A percentile compares a stretch with the other conserved stretches of the same genome.
phyloP scores from a whole-genome alignment of 2,113 vertebrate genomes.

The Chascanopsetta lugubris region DNA sequence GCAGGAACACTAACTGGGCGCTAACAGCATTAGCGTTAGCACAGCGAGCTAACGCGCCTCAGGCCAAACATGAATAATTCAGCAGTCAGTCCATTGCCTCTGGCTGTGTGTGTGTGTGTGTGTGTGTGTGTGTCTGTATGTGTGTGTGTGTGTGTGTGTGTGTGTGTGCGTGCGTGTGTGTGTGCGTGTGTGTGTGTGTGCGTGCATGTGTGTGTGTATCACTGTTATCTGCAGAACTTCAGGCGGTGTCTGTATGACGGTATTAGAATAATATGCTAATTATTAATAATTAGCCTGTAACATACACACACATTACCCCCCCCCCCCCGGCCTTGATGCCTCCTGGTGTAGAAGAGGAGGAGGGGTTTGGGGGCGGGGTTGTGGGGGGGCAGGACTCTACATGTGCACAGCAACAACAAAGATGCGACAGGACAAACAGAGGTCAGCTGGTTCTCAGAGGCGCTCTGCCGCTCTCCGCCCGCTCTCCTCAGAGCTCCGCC shows the following conservation, averaged over 20 bases:
- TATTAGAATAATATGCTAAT: constrained; percentile 85
- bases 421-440: too few species aligned
- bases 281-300: constrained; percentile 68
- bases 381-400: neutral
- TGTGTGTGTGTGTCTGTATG: constrained; percentile 78
- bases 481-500: too few species aligned
- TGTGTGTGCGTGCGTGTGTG: constrained; percentile 75
- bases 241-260: constrained; percentile 75
- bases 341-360: constrained; percentile 1
- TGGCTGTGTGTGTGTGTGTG: constrained; percentile 75
- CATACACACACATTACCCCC: constrained; percentile 43
- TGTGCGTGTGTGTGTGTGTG: constrained; percentile 76
- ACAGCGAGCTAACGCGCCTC: constrained; percentile 90
- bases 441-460: too few species aligned
- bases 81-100: constrained; percentile 51
- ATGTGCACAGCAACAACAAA: too few species aligned
- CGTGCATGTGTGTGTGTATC: constrained; percentile 69
- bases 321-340: too few species aligned
- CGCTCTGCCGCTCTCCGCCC: too few species aligned
- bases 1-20: constrained; percentile 89
- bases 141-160: constrained; percentile 75
- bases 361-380: neutral
- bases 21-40: constrained; percentile 90
- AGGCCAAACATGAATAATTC: constrained; percentile 90
- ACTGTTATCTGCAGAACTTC: constrained; percentile 78